phyloP scores from a whole-genome alignment of 2,113 vertebrate species.

The Sardina pilchardus region DNA sequence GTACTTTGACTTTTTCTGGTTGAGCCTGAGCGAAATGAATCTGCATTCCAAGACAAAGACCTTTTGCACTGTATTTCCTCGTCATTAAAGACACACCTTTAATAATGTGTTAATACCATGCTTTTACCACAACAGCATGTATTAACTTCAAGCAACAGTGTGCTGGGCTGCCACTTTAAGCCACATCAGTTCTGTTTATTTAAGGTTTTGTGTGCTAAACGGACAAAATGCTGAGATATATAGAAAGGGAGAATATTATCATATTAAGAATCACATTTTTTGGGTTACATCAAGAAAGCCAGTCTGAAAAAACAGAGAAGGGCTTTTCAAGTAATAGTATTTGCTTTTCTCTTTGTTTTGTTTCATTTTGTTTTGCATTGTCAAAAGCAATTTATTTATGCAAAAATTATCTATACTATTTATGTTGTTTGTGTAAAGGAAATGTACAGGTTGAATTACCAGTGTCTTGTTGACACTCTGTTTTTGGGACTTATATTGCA shows the following conservation, averaged over 20 bases:
- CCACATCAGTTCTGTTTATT: constrained; percentile 25
- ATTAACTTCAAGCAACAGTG: constrained; percentile 28
- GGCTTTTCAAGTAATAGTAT: constrained; percentile 54
- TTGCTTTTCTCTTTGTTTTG: constrained; percentile 11
- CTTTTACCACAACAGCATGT: neutral
- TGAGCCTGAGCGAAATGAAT: constrained; percentile 28
- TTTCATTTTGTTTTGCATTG: constrained; percentile 13
- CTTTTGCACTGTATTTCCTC: constrained; percentile 51
- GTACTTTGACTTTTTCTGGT: constrained; percentile 34
- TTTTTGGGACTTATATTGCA: constrained; percentile 53
- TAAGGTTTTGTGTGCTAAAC: neutral
- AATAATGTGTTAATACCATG: constrained; percentile 30
- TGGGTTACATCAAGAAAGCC: constrained; percentile 18
- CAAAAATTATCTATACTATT: constrained; percentile 55
- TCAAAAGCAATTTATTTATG: constrained; percentile 58
- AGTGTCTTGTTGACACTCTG: constrained; percentile 40
- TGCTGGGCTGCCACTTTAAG: constrained; percentile 29
- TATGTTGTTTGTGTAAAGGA: constrained; percentile 52
- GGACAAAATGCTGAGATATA: constrained; percentile 20
- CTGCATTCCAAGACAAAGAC: constrained; percentile 48
- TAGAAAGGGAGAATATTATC: constrained; percentile 18
- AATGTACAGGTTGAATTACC: constrained; percentile 37
- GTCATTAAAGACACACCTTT: neutral
- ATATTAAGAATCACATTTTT: neutral
- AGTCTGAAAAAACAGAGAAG: constrained; percentile 46